Percentiles rank a stretch among this genome's conserved stretches.
These are phyloP conservation scores for Mirounga angustirostris DNA, from an alignment of 2,113 vertebrate genomes.

Conservation along the genomic window DNA sequence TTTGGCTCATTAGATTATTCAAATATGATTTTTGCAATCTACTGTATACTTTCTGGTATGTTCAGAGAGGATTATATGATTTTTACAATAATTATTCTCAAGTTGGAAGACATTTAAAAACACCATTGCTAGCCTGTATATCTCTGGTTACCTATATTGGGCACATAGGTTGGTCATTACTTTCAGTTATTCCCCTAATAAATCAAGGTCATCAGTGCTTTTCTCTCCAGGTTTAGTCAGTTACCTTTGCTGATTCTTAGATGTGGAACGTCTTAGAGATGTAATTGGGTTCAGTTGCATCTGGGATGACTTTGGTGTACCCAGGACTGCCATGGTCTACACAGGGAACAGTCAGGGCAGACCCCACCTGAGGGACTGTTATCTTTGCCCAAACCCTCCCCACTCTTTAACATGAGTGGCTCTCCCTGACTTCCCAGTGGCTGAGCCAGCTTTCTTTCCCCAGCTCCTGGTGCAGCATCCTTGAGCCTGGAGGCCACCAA, in stretches of 20 bases:
- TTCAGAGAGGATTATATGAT: not conserved
- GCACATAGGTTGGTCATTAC: not conserved
- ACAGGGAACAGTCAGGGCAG: not conserved
- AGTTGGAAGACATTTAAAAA: not conserved
- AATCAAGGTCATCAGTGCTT: not conserved
- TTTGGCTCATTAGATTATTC: not conserved
- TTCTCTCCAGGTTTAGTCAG: not conserved
- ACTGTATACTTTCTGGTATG: not conserved
- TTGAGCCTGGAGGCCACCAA: not conserved
- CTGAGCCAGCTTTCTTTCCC: not conserved
- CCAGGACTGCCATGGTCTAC: no score
- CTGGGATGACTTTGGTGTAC: not conserved
- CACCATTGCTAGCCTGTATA: accelerated
- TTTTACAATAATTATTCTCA: not conserved
- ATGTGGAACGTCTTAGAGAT: not conserved
- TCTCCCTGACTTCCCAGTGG: not conserved
- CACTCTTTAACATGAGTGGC: no score
- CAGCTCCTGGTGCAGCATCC: no score
- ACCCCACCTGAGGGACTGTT: no score
- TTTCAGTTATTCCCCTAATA: not conserved
- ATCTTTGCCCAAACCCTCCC: not conserved
- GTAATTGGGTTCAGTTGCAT: not conserved
- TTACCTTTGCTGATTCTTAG: not conserved
- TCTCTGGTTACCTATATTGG: not conserved
- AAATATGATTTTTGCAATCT: not conserved